Base-by-base conservation (phyloP, 2,797 vertebrate species). In the Graptemys geographica region DNA sequence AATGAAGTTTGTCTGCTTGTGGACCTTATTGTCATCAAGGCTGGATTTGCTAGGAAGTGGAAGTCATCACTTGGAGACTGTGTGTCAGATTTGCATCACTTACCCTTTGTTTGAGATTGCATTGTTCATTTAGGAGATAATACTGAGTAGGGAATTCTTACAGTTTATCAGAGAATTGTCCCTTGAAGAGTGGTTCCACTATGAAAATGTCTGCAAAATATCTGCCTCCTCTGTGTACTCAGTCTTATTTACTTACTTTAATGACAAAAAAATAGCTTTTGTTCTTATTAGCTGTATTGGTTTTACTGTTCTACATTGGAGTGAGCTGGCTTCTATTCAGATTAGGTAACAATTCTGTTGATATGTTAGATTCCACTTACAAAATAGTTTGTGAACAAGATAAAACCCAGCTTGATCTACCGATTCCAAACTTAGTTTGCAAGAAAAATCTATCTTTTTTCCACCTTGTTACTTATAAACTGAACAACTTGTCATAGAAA, bases 311-410 rank as follows among this genome's bases (percentile, higher is more conserved):
- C 41, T 47, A 8, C 27, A 55, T 56, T 37, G 85, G 86, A 96
- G 65, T 81, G 57, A 86, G 84, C 91, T 95, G 90, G 12, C 86
- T 96, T 84, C 65, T 91, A 74, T 84, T 88, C 65, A 56, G 79
- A 79, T 94, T 84, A 89, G 65, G 65, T 76, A 59, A 52, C 31
- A 83, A 89, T 52, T 90, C 72, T 82, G 51, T 90, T 3, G 0
- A 52, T 91, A 7, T 55, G 9, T 59, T 53, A 2, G 80, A 28
- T 51, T 85, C 25, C 0, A 47, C 25, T 23, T 81, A 85, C 87
- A 89, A 78, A 94, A 87, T 52, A 1, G 2, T 51, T 10, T 49
- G 19, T 74, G 84, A 97, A 84, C 57, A 33, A 56, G 72, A 81
- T 0, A 41, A 5, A 19, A 28, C 90, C 83, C 55, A 78, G 28